Evolutionary conservation across 1,140 invertebrate genomes (phyloP), one percentile per base, ranked within the genome.

Genomic region (Calliopsis andreniformis): DNA sequence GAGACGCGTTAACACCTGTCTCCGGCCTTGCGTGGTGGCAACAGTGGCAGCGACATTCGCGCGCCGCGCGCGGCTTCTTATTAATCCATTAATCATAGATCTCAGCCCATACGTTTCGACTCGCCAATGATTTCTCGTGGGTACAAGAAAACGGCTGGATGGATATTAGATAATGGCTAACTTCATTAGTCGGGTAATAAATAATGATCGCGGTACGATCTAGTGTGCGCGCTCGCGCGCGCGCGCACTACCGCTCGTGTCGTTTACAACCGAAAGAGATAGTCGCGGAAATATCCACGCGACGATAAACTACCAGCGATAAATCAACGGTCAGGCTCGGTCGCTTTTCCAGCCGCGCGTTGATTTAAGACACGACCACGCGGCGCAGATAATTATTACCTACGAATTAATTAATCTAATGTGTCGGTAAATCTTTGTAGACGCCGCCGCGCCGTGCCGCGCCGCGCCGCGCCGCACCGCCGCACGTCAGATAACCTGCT

Each of bases 31-130:
- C 53, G 58, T 72, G 66, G 49, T 18, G 67, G 66, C 28, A 58
- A 58, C 80, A 56, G 73, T 70, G 79, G 79, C 45, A 68, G 53
- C 80, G 30, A 76, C 72, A 35, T 16, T 16, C 35, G 58, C 42
- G n/a, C 64, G 62, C 49, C 42, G n/a, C 64, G 62, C 49, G 67
- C 62, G 42, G 32, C 45, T 82, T 75, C 72, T 82, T 78, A 81
- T 82, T 82, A 72, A 78, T 78, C 77, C 80, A 82, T 82, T 82
- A 82, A 82, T 82, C 80, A 82, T 82, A 77, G 71, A 45, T 30
- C 53, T 59, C 62, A 69, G 56, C 77, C 25, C 55, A 25, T 64
- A 42, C 66, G 56, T 67, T 71, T 49, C 59, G 63, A 81, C 72
- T 43, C 62, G 49, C 58, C 45, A 58, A 51, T 55, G 73, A 39